Evolutionary conservation across 2,113 vertebrate genomes (phyloP).

Genomic region (Tamias sibiricus): DNA sequence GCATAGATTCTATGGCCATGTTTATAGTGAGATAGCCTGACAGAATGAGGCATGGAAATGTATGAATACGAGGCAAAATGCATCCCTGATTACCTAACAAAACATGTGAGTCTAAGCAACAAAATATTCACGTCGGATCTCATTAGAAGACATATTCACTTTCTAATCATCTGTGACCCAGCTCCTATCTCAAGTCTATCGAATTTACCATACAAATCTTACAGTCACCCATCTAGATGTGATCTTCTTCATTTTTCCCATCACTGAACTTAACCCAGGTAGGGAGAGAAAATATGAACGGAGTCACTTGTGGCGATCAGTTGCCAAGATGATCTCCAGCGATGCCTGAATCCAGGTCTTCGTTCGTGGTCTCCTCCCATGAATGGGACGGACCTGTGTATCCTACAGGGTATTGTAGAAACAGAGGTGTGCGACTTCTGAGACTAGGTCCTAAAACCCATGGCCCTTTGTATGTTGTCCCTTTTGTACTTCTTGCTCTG

Average conservation of each 20-base stretch:
- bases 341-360: not conserved
- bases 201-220: not conserved
- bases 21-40: not conserved
- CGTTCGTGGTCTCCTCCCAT: not conserved
- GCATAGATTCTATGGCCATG: not conserved
- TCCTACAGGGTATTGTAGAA: accelerated
- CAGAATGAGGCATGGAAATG: not conserved
- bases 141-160: not conserved
- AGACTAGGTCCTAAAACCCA: not conserved
- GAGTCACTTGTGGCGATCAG: not conserved
- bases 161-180: not conserved
- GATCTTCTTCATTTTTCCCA: not conserved
- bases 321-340: not conserved
- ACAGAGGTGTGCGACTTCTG: not conserved
- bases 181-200: not conserved
- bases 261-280: not conserved
- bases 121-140: not conserved
- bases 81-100: not conserved
- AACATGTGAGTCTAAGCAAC: not conserved
- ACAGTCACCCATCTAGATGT: not conserved
- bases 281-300: not conserved
- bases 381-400: accelerated
- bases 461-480: not conserved
- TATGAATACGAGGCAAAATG: not conserved
- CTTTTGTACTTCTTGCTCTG: not conserved